These are phyloP conservation scores for Protaetia brevitarsis DNA, from an alignment of 1,140 invertebrate genomes.

Conservation along the genomic window DNA sequence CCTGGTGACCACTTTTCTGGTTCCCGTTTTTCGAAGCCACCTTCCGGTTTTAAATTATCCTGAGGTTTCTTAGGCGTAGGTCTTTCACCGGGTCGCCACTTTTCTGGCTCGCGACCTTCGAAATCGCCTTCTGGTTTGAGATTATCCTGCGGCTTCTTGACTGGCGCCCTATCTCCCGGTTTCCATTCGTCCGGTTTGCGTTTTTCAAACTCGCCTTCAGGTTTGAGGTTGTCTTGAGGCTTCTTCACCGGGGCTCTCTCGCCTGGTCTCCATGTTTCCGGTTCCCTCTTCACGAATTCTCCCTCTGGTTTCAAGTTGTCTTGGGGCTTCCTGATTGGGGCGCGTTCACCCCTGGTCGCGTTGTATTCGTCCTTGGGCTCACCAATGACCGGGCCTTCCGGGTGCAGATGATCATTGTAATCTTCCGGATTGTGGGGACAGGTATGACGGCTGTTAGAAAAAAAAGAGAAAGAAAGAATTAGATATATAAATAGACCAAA, in stretches of 20 bases:
- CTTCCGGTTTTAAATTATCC: slow-evolving; percentile 58
- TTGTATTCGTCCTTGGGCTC: slow-evolving; percentile 55
- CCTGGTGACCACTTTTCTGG: slow-evolving; percentile 48
- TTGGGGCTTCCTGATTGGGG: slow-evolving; percentile 53
- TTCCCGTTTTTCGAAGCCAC: slow-evolving; percentile 58
- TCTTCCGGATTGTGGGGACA: slow-evolving; percentile 51
- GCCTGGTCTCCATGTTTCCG: slow-evolving; percentile 47
- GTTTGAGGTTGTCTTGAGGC: slow-evolving; percentile 56
- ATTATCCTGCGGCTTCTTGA: slow-evolving; percentile 51
- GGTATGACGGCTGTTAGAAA: slow-evolving; percentile 52
- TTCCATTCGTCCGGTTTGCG: slow-evolving; percentile 37
- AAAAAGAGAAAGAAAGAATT: not conserved
- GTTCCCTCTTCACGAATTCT: slow-evolving; percentile 47
- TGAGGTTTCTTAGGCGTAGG: slow-evolving; percentile 60
- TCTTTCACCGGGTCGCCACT: slow-evolving; percentile 59
- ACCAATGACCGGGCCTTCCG: slow-evolving; percentile 56
- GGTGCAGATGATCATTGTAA: slow-evolving; percentile 55
- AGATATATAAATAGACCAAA: not conserved
- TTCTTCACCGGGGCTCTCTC: slow-evolving; percentile 48
- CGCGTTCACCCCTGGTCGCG: slow-evolving; percentile 53
- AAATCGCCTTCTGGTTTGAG: slow-evolving; percentile 52
- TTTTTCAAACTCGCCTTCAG: slow-evolving; percentile 54
- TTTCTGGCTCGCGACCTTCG: slow-evolving; percentile 47
- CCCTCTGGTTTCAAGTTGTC: slow-evolving; percentile 62
- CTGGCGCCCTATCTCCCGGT: slow-evolving; percentile 48